These are phyloP conservation scores for Aleiodes testaceus DNA, from an alignment of 2,888 invertebrate genomes.

Conservation along the genomic window DNA sequence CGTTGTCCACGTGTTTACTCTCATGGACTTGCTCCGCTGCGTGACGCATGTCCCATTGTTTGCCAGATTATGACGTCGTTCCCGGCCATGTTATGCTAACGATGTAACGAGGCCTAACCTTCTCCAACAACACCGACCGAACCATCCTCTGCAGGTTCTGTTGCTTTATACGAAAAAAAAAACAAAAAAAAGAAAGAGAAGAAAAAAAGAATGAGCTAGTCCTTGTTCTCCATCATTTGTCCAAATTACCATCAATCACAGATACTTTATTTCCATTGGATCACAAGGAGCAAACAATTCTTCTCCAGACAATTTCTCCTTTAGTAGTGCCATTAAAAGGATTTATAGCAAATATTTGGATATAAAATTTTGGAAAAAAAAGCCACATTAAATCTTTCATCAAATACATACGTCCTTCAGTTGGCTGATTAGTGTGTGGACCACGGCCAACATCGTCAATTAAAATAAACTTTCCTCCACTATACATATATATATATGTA, in stretches of 20 bases:
- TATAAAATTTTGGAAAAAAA: not conserved
- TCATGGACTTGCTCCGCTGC: constrained; percentile 46
- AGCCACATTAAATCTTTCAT: constrained; percentile 16
- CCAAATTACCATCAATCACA: constrained; percentile 30
- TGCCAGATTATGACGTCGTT: constrained; percentile 58
- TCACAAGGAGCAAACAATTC: not conserved
- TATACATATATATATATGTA: not conserved
- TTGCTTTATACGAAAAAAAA: not conserved
- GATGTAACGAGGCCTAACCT: constrained; percentile 53
- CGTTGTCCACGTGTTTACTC: constrained; percentile 32
- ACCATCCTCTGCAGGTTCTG: constrained; percentile 19
- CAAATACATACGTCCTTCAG: constrained; percentile 5
- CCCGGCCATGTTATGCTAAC: constrained; percentile 58
- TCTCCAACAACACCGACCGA: constrained; percentile 42
- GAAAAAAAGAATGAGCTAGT: constrained; percentile 31
- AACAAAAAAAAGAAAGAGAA: too few relatives aligned
- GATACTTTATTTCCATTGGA: constrained; percentile 26
- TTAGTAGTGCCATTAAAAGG: not conserved
- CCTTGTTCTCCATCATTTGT: constrained; percentile 28
- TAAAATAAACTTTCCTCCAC: not conserved
- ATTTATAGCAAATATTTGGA: constrained; percentile 19
- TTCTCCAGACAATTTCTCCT: not conserved
- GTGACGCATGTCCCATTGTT: constrained; percentile 60
- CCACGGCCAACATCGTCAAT: not conserved
- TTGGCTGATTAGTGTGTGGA: constrained; percentile 25